phyloP scores from a whole-genome alignment of 2,113 vertebrate genomes.

The Pipra filicauda region DNA sequence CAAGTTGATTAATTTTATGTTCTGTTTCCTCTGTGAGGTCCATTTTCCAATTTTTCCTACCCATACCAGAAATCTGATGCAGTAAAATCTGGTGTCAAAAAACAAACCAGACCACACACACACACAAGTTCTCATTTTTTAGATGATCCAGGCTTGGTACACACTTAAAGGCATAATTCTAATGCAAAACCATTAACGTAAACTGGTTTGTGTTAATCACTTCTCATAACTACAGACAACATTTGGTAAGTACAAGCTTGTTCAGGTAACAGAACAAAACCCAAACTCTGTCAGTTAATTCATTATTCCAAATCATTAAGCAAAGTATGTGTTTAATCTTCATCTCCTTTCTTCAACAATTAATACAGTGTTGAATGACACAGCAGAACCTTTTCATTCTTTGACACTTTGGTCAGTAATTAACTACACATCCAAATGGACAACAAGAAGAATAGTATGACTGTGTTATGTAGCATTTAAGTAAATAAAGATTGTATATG shows the following conservation, averaged over 20 bases:
- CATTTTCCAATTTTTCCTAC: background rate
- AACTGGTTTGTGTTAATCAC: background rate
- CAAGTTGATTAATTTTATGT: background rate
- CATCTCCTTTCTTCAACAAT: constrained; percentile 25
- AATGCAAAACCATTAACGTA: background rate
- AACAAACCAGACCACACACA: background rate
- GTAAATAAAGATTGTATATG: background rate
- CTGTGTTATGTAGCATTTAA: background rate
- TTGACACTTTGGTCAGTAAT: background rate
- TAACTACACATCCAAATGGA: background rate
- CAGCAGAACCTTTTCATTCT: background rate
- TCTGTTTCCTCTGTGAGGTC: background rate
- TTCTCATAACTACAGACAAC: background rate
- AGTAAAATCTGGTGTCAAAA: background rate
- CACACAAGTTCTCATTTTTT: background rate
- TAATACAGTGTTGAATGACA: background rate
- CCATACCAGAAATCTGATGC: background rate
- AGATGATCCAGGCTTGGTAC: background rate
- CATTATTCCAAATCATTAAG: constrained; percentile 13
- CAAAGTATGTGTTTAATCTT: background rate
- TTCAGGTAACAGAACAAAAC: background rate
- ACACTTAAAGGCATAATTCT: background rate
- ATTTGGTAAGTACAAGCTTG: background rate
- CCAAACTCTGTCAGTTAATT: constrained; percentile 2
- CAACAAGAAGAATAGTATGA: background rate